Percentiles rank a stretch among this genome's conserved stretches.
Evolutionary conservation across 2,797 vertebrate genomes (phyloP).

Genomic region (Phaenicophaeus curvirostris): DNA sequence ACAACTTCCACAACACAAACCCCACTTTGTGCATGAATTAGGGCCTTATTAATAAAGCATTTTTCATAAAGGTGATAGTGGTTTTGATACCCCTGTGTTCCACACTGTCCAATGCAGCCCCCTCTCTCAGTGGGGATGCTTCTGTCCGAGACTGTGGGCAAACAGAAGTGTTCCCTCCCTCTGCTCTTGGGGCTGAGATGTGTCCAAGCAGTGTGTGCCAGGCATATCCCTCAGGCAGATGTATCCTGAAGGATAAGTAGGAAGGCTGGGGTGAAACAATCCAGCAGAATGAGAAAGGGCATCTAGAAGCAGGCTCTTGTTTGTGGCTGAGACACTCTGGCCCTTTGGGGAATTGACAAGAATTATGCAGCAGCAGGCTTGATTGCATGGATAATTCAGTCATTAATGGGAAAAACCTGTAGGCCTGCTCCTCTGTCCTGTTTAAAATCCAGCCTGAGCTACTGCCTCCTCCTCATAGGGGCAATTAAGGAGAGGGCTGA

Average conservation of each 20-base stretch:
- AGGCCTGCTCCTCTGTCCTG: not conserved
- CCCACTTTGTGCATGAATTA: not conserved
- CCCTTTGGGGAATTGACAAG: not conserved
- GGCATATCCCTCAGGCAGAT: not conserved
- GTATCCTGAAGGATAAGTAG: not conserved
- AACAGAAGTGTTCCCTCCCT: not conserved
- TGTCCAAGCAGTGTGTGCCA: not conserved
- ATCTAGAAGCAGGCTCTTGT: accelerated
- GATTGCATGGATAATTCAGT: not conserved
- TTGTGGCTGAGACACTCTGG: not conserved
- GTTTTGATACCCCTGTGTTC: not conserved
- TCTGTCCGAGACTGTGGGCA: accelerated
- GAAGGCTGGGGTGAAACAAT: not conserved
- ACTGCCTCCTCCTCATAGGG: not conserved
- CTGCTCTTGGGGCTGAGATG: not conserved
- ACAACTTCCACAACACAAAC: not conserved
- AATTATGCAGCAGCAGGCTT: not conserved
- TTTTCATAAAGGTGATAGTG: not conserved
- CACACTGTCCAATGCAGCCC: not conserved
- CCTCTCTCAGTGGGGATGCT: not conserved
- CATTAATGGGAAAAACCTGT: not conserved
- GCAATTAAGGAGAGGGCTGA: not conserved
- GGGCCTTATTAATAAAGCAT: not conserved
- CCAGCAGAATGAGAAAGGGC: not conserved
- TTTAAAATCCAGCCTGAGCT: not conserved